phyloP scores from a whole-genome alignment of 2,113 vertebrate genomes.

The Glaucomys volans region DNA sequence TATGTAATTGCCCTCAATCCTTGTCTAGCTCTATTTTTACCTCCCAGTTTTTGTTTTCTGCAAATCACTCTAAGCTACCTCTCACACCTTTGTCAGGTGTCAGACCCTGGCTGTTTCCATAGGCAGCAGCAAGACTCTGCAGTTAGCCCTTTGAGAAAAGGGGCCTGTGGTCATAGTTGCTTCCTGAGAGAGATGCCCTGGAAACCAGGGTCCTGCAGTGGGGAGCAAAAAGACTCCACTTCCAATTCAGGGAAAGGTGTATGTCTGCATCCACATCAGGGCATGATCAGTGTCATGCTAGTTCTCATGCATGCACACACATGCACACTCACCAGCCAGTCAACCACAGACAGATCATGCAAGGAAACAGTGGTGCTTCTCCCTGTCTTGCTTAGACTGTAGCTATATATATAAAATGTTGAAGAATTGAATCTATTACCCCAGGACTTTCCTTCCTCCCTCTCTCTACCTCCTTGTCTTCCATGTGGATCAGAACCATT shows the following conservation, averaged over 20 bases:
- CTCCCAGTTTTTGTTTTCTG: not conserved
- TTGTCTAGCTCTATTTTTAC: conserved; percentile 1
- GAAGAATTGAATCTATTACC: not conserved
- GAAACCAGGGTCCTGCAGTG: not conserved
- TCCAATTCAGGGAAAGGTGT: not conserved
- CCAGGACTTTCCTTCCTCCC: not conserved
- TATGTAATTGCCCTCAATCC: conserved; percentile 5
- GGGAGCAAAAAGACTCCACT: not conserved
- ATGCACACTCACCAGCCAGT: not conserved
- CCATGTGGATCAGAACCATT: not conserved
- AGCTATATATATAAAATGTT: not conserved
- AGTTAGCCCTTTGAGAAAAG: not conserved
- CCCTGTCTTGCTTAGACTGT: not conserved
- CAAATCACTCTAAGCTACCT: not conserved
- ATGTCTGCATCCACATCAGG: not conserved
- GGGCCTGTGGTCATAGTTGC: not conserved
- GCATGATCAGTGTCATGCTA: not conserved
- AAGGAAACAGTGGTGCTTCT: not conserved
- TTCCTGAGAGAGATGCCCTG: not conserved
- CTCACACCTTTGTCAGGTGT: not conserved
- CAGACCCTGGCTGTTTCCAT: not conserved
- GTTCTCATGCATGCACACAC: not conserved
- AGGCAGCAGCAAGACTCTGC: not conserved
- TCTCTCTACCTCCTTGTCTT: not conserved
- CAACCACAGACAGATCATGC: not conserved